A percentile compares a stretch with the other conserved stretches of the same genome.
Evolutionary conservation across 1,140 invertebrate genomes (phyloP).

Genomic region (Dinothrombium tinctorium): DNA sequence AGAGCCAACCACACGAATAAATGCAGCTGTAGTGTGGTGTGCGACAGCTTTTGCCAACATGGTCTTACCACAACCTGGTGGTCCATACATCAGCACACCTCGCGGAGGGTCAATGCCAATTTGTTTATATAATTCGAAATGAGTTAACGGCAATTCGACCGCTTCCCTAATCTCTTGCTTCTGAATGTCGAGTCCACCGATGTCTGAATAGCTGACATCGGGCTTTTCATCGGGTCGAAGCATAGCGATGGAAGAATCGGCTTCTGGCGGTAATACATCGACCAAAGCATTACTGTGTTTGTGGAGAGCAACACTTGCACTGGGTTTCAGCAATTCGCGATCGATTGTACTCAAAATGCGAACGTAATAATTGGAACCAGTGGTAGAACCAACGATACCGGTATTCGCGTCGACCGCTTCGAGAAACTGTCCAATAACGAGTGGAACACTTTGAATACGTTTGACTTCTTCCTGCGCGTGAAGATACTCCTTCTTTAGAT

Average conservation of each 20-base stretch:
- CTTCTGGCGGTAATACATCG: slow-evolving; percentile 86
- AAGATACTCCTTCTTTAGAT: slow-evolving; percentile 87
- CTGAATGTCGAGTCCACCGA: slow-evolving; percentile 98
- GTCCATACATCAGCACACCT: slow-evolving; percentile 94
- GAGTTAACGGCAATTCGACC: slow-evolving; percentile 88
- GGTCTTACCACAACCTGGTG: slow-evolving; percentile 85
- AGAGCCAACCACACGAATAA: slow-evolving; percentile 93
- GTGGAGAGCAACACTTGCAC: slow-evolving; percentile 82
- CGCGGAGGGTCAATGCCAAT: slow-evolving; percentile 87
- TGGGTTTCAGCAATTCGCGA: slow-evolving; percentile 78
- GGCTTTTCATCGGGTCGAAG: slow-evolving; percentile 93
- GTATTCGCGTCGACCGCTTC: slow-evolving; percentile 96
- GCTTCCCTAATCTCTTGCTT: slow-evolving; percentile 98
- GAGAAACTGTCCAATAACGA: slow-evolving; percentile 92
- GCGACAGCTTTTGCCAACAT: slow-evolving; percentile 99
- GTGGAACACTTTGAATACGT: slow-evolving; percentile 82
- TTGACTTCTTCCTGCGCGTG: slow-evolving; percentile 92
- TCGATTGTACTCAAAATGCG: slow-evolving; percentile 84
- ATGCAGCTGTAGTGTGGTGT: slow-evolving; percentile 84
- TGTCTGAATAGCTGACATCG: slow-evolving; percentile 85
- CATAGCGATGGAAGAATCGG: slow-evolving; percentile 93
- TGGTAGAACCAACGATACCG: slow-evolving; percentile 69
- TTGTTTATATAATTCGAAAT: slow-evolving; percentile 95
- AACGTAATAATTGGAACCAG: slow-evolving; percentile 86
- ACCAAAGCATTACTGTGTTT: slow-evolving; percentile 95